Percentiles rank a stretch among this genome's conserved stretches.
phyloP scores from a whole-genome alignment of 2,888 invertebrate species.

The Epicampocera succincta region DNA sequence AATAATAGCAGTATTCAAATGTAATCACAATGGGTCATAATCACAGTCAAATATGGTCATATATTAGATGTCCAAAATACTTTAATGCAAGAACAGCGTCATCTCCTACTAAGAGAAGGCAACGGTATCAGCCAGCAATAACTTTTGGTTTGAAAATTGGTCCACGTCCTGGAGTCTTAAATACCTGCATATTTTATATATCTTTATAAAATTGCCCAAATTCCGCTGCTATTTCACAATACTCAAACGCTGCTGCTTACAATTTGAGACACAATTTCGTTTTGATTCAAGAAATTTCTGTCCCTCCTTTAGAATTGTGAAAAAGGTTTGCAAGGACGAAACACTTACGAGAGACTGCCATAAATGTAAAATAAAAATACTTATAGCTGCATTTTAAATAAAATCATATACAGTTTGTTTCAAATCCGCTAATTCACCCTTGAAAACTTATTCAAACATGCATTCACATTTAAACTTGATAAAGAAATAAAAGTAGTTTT shows the following conservation, averaged over 20 bases:
- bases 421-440: constrained; percentile 6
- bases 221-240: neutral
- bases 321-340: constrained; percentile 8
- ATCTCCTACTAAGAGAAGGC: no score
- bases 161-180: no score
- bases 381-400: no score
- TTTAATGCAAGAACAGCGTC: no score
- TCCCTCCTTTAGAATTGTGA: constrained; percentile 13
- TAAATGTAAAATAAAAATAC: constrained; percentile 30
- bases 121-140: no score
- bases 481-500: constrained; percentile 7
- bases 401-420: constrained; percentile 8
- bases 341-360: constrained; percentile 62
- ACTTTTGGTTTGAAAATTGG: no score
- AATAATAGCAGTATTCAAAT: no score
- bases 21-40: no score
- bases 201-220: no score
- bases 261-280: neutral
- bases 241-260: neutral
- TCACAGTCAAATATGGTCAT: no score
- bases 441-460: constrained; percentile 12
- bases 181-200: no score
- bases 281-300: neutral
- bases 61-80: no score
- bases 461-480: constrained; percentile 34